Evolutionary conservation across 1,140 invertebrate genomes (phyloP), one percentile per base, ranked within the genome.

Genomic region (Diorhabda carinulata): DNA sequence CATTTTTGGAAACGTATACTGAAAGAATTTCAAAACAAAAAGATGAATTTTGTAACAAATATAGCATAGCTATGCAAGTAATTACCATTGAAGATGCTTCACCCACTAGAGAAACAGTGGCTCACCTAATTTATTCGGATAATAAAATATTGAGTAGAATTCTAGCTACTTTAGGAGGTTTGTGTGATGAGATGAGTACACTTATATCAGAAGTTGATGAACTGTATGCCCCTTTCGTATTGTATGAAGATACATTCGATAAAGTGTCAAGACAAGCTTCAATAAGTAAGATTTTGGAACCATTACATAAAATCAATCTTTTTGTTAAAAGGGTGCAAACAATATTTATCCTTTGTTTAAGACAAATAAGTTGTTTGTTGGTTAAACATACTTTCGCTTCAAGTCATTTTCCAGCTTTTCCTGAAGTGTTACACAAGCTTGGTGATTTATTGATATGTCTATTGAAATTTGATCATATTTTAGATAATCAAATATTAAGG

Each of bases 71-170:
- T 82, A 75, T 85, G 78, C 83, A 91, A 83, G 84, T 87, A 65
- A 85, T 87, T 75, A 78, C 84, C 44, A 81, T 89, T 5, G 84
- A 88, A 78, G 87, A 89, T 82, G 74, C 81, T 42, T 66, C 74
- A 44, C 82, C 82, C 72, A 92, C 93, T 81, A 83, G 88, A 73
- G 85, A 89, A 6, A 83, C 84, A 43, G 77, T 93, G 57, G 80
- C 91, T 43, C 86, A 91, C 71, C 78, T 95, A 56, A 86, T 92
- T 40, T 87, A 91, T 71, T 93, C 91, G 42, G 92, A 96, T 80
- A 94, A 94, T 80, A 90, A 91, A 79, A 83, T 89, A 25, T 85
- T 94, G 67, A 92, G 92, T 65, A 93, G 94, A 83, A 86, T 94
- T 10, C 82, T 96, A n/a, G 88, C 89, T 44, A 91, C 92, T 2